Evolutionary conservation across 2,797 vertebrate species (phyloP), one percentile per base, ranked within the genome.

Genomic region (Scleropages formosus): DNA sequence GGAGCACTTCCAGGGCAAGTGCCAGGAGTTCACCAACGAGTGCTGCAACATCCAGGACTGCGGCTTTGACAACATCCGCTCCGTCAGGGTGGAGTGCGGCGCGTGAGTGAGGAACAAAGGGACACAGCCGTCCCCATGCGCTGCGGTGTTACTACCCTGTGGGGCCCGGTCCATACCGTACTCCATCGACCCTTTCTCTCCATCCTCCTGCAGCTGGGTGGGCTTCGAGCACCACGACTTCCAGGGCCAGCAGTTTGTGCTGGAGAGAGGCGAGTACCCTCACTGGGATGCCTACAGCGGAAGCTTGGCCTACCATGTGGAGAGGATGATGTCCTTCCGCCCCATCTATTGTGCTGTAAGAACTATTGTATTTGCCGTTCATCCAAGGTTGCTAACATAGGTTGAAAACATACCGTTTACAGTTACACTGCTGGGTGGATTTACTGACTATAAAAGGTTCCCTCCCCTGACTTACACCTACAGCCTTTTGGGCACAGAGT

Each of bases 1-100:
- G 90, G 93, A 94, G 84, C 90, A 93, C 77, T 93, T 94, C 88
- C 93, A 94, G 87, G 93, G 93, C 26, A 93, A 92, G 83, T 92
- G 84, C 62, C 84, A 91, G 90, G 92, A 94, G 89, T 93, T 93
- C 86, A 93, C 92, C 83, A 86, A 83, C 0, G 92, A 93, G 80
- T 94, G 93, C 87, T 89, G 84, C 84, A 94, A 93, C 88, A 91
- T 94, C 76, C 90, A 92, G 82, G 87, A 93, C 70, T 93, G 92
- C 0, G 93, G 93, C 44, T 85, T 94, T 75, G 92, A 94, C 87
- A 92, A 92, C 87, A 91, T 94, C 79, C 92, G 93, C 79, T 94
- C 93, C 84, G 89, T 93, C 84, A 88, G 93, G 73, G 92, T 94
- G 80, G 92, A 94, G 86, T 93, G 92, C 16, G 93, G 93, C 80